Conservation (phyloP, 1,140 invertebrate genomes). For the Agrilus planipennis region DNA sequence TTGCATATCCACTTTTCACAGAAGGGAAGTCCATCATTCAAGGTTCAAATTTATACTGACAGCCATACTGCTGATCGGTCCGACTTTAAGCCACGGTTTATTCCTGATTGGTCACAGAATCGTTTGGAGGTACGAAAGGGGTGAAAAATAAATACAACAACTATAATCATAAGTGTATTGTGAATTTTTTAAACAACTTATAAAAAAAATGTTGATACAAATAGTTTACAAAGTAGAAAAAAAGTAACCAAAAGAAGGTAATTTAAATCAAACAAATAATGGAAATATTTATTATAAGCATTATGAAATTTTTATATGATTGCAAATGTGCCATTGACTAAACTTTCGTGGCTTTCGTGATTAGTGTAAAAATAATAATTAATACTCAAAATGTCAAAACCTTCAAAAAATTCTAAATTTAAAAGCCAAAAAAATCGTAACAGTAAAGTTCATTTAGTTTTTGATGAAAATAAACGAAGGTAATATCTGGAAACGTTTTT, state of each 20-base stretch:
- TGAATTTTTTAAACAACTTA: not conserved
- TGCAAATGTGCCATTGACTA: too few relatives aligned
- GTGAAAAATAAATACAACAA: not conserved
- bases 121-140: constrained; percentile 12
- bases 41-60: constrained; percentile 80
- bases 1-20: constrained; percentile 34
- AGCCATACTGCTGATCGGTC: constrained; percentile 69
- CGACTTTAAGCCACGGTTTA: constrained; percentile 58
- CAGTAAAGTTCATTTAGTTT: constrained; percentile 44
- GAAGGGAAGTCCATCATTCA: constrained; percentile 68
- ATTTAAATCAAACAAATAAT: too few relatives aligned
- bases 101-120: constrained; percentile 44
- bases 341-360: too few relatives aligned
- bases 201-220: too few relatives aligned
- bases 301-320: too few relatives aligned
- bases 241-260: too few relatives aligned
- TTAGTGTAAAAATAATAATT: too few relatives aligned
- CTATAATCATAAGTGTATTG: not conserved
- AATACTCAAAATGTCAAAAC: too few relatives aligned
- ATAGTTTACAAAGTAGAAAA: too few relatives aligned
- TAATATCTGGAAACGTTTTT: constrained; percentile 28
- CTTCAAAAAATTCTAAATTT: too few relatives aligned
- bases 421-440: constrained; percentile 26
- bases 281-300: too few relatives aligned
- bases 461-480: constrained; percentile 48